Evolutionary conservation across 2,113 vertebrate species (phyloP).

Genomic region (Stegastes partitus): DNA sequence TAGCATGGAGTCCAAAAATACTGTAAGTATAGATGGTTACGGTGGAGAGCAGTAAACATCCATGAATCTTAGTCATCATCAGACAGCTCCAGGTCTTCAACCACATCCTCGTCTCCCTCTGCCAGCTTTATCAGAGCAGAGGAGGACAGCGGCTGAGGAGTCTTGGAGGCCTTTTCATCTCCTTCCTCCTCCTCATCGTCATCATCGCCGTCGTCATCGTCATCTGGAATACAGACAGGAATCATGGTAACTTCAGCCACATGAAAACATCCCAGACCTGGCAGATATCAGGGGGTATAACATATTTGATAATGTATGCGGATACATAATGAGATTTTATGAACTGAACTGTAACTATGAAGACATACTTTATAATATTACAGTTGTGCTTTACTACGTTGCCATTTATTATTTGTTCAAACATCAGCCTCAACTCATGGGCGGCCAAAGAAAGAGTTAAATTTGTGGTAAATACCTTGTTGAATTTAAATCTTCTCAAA

Average conservation of each 20-base stretch:
- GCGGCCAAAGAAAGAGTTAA: too few species aligned
- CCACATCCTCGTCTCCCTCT: slow-evolving; percentile 88
- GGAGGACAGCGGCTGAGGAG: slow-evolving; percentile 80
- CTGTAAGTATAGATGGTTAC: neutral
- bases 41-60: neutral
- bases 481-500: too few species aligned
- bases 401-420: too few species aligned
- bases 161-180: slow-evolving; percentile 59
- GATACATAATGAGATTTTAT: too few species aligned
- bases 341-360: too few species aligned
- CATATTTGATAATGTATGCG: too few species aligned
- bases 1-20: slow-evolving; percentile 14
- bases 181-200: slow-evolving; percentile 49
- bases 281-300: too few species aligned
- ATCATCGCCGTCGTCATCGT: neutral
- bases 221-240: slow-evolving; percentile 65
- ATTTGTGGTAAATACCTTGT: too few species aligned
- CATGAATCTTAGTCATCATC: slow-evolving; percentile 86
- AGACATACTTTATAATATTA: too few species aligned
- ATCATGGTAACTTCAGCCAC: slow-evolving; percentile 5
- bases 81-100: slow-evolving; percentile 92
- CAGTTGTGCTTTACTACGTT: too few species aligned
- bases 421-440: too few species aligned
- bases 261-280: too few species aligned
- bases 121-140: slow-evolving; percentile 88